Base-by-base conservation (phyloP, 2,888 invertebrate species). In the Leptogaster cylindrica region DNA sequence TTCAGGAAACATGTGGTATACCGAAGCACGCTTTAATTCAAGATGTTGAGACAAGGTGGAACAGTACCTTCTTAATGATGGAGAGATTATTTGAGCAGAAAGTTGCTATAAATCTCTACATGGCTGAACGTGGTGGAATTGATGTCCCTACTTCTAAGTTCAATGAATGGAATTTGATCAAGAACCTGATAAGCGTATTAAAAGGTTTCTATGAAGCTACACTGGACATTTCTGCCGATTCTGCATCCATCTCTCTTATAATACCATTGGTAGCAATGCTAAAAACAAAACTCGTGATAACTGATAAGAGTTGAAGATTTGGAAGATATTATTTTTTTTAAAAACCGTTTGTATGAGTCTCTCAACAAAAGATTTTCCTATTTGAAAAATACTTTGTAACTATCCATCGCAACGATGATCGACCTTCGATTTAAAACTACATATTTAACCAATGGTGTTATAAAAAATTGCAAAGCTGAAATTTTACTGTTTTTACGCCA, bases 191-290 rank as follows among this genome's bases (percentile, higher is more conserved):
- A 20, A 69, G 48, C 70, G 70, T 71, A 23, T 65, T 73, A 18
- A 63, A 73, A 70, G 71, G 71, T 5, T 73, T 73, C 50, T 70
- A 73, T 68, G 71, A 74, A 71, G 71, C 75, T 18, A 74, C 73
- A 3, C 73, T 73, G 68, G 69, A 71, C 46, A 68, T 68, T 7
- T 73, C 71, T 64, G 71, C 70, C 12, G 70, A 69, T 51, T 18
- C 66, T 20, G 71, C 72, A 16, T 71, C 67, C 64, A 71, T 74
- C 18, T 71, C 70, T 2, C 71, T 75, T 65, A 72, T 73, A 18
- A 74, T 75, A 50, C 73, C 72, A 33, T 64, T 70, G 61, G 70
- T 73, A 12, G 48, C 48, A 48, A 65, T 71, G 44, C 69, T 72
- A 31, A 55, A 55, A 27, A 48, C 31, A 39, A 66, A 65, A 27